phyloP scores from a whole-genome alignment of 2,797 vertebrate genomes.

The Aeoliscus strigatus region DNA sequence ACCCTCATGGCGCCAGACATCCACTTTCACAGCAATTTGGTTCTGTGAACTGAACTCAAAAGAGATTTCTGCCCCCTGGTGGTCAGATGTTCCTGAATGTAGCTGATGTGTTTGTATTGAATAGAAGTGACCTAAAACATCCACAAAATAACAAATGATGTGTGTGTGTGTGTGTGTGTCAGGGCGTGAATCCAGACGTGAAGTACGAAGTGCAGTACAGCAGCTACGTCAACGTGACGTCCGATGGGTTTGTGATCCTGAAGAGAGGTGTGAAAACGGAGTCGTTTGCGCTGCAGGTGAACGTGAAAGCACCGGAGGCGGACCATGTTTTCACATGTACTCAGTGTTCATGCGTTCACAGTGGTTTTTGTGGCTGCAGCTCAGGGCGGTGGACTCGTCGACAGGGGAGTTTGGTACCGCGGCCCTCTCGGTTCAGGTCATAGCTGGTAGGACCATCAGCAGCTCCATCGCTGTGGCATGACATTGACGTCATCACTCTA shows the following conservation, averaged over 20 bases:
- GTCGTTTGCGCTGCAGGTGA: slow-evolving; percentile 71
- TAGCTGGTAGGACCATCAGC: slow-evolving; percentile 63
- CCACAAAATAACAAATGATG: too few relatives aligned
- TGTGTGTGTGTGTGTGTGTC: slow-evolving; percentile 20
- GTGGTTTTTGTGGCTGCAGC: slow-evolving; percentile 33
- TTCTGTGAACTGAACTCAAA: too few relatives aligned
- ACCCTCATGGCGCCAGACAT: too few relatives aligned
- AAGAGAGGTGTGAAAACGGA: slow-evolving; percentile 69
- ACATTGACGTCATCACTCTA: too few relatives aligned
- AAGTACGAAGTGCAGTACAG: slow-evolving; percentile 80
- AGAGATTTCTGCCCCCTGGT: too few relatives aligned
- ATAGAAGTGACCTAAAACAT: too few relatives aligned
- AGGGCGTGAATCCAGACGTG: slow-evolving; percentile 83
- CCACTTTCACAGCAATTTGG: too few relatives aligned
- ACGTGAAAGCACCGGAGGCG: too few relatives aligned
- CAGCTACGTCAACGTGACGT: slow-evolving; percentile 78
- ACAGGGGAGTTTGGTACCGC: slow-evolving; percentile 74
- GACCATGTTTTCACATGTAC: too few relatives aligned
- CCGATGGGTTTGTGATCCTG: slow-evolving; percentile 80
- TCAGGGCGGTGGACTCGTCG: slow-evolving; percentile 65
- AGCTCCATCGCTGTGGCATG: too few relatives aligned
- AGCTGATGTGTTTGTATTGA: too few relatives aligned
- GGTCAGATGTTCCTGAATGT: too few relatives aligned
- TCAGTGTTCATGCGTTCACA: background rate
- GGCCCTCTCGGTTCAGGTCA: slow-evolving; percentile 72